Base-by-base conservation (phyloP, 1,140 invertebrate genomes). In the Heliothis virescens region DNA sequence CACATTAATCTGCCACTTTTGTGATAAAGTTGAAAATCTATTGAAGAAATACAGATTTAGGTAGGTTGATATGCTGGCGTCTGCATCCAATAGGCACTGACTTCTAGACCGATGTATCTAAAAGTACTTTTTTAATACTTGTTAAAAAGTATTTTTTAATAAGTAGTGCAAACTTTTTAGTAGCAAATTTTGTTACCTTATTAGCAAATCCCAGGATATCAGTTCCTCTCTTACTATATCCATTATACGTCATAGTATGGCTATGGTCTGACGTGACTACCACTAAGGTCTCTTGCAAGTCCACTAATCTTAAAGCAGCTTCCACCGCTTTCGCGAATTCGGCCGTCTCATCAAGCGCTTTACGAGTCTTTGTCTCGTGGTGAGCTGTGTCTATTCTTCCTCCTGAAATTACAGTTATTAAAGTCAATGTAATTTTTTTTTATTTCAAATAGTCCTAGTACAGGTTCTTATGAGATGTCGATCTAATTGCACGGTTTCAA, bases 361-460 rank as follows among this genome's bases (percentile, higher is more conserved):
- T 95, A 67, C 96, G 96, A 1, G 97, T 97, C 84, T 97, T 97
- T 84, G 97, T 97, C 83, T 96, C 96, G 84, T 98, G 98, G 92
- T 98, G 98, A 3, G 97, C 98, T 87, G 97, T 97, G 86, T 98
- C 98, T 79, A 98, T 98, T 85, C 97, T 95, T 2, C 97, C 97
- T 79, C 98, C 97, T 97, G 85, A 41, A 95, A 88, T 75, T 26
- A 26, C 21, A 26, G 21, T 26, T 26, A 26, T 26, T 26, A 26
- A 26, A 26, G 21, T 26, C 21, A 26, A 26, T n/a, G n/a, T n/a
- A 26, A 26, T 1, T 26, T 26, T 26, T 26, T 26, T 26, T 26
- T n/a, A n/a, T n/a, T n/a, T n/a, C n/a, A n/a, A n/a, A n/a, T n/a
- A n/a, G n/a, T n/a, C n/a, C n/a, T n/a, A n/a, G n/a, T n/a, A n/a